phyloP scores from a whole-genome alignment of 2,113 vertebrate species.

The Phrynosoma platyrhinos region DNA sequence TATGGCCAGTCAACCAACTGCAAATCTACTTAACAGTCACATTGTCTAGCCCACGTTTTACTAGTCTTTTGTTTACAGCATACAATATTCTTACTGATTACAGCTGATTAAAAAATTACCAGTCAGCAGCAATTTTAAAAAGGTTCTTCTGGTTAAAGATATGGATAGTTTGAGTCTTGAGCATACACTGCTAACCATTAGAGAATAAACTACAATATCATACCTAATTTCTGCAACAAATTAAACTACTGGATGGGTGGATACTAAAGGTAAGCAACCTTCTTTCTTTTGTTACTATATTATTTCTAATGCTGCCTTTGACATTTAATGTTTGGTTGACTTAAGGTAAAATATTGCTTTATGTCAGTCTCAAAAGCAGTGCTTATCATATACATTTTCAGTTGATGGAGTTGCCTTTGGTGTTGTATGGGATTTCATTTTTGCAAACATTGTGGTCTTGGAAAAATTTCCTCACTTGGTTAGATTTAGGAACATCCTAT shows the following conservation, averaged over 20 bases:
- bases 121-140: neutral
- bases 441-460: neutral
- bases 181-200: neutral
- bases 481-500: neutral
- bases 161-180: neutral
- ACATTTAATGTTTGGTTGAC: neutral
- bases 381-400: too few species aligned
- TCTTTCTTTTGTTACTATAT: neutral
- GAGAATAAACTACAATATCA: neutral
- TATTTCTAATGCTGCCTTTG: neutral
- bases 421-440: neutral
- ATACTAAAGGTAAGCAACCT: neutral
- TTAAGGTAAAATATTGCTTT: neutral
- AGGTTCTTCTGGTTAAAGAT: neutral
- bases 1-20: too few species aligned
- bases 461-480: neutral
- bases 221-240: neutral
- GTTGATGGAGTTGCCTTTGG: neutral
- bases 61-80: neutral
- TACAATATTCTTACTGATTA: neutral
- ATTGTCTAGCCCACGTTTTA: too few species aligned
- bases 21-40: too few species aligned
- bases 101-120: neutral
- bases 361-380: neutral
- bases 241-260: neutral